Base-by-base conservation (phyloP, 2,113 vertebrate species). In the Hippocampus guttulatus region DNA sequence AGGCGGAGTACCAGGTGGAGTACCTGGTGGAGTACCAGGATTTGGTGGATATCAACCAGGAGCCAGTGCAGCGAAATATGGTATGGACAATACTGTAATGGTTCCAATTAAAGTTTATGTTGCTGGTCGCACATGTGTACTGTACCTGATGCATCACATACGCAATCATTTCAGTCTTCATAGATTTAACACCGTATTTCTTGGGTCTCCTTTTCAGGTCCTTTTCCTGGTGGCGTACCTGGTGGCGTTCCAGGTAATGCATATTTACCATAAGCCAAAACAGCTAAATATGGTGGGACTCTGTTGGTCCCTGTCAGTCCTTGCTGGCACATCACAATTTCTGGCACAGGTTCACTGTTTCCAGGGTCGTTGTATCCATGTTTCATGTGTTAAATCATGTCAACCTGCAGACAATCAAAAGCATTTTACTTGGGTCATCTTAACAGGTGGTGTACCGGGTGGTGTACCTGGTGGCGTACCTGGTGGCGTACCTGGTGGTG, bases 41-140 rank as follows among this genome's bases (percentile, higher is more conserved):
- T 65, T 45, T 65, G 63, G 63, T 47, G 63, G 63, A 25, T 65
- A 45, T 65, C 43, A 43, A 25, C 63, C 41, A 65, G 63, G 40
- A 65, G 23, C 64, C 23, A 65, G 47, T 27, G 64, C 64, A 65
- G 43, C 64, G 27, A 65, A 65, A 47, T 65, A 65, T 65, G 64
- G 64, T 65, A 65, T 25, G 64, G 41, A 16, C 12, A 65, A n/a
- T 65, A 5, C 14, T 65, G 10, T 65, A 21, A 41, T 40, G 18
- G 27, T 9, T 18, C 5, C 58, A 33, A 11, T 65, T 27, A 23
- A n/a, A 64, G 0, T 8, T 43, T 64, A 12, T 64, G 15, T 65
- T 47, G 41, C 21, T 23, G 14, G 14, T 25, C 1, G 21, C 6
- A 47, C 1, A 25, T 3, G 11, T n/a, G 62, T 10, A 12, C 21